phyloP scores from a whole-genome alignment of 1,140 invertebrate genomes.

The Phortica variegata region DNA sequence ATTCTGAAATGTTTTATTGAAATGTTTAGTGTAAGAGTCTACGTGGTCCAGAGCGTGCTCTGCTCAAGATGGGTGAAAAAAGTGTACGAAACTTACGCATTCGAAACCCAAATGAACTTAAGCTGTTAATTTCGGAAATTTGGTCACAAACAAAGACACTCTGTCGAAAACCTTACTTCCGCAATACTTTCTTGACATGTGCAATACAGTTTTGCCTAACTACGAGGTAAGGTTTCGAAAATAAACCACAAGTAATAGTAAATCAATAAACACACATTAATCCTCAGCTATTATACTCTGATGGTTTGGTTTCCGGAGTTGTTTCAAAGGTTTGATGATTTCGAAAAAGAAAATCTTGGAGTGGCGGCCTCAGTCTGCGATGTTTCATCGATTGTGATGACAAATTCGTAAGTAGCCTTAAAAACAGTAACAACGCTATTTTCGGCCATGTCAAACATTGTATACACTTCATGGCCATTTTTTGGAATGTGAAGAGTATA shows the following conservation, averaged over 20 bases:
- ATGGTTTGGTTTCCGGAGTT: constrained; percentile 85
- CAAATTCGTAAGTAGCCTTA: constrained; percentile 57
- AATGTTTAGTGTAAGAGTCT: constrained; percentile 18
- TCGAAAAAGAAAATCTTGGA: constrained; percentile 65
- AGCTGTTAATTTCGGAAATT: constrained; percentile 24
- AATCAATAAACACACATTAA: background rate
- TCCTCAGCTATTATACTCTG: constrained; percentile 72
- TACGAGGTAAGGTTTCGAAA: constrained; percentile 70
- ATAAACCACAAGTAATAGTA: too few relatives aligned
- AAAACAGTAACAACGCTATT: background rate
- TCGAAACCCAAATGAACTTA: constrained; percentile 25
- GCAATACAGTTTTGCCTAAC: constrained; percentile 76
- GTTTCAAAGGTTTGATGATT: constrained; percentile 74
- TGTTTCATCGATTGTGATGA: constrained; percentile 66
- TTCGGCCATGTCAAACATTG: background rate
- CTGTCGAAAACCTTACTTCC: constrained; percentile 69
- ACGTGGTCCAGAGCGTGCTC: constrained; percentile 8
- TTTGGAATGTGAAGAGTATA: too few relatives aligned
- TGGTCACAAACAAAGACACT: constrained; percentile 62
- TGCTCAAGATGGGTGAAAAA: constrained; percentile 7
- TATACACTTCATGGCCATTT: too few relatives aligned
- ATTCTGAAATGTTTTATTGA: background rate
- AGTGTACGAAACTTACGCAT: constrained; percentile 17
- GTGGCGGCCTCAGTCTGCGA: constrained; percentile 70
- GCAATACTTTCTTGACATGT: constrained; percentile 71